Percentiles rank a stretch among this genome's conserved stretches.
These are phyloP conservation scores for Percopsis transmontana DNA, from an alignment of 2,113 vertebrate species.

Conservation along the genomic window DNA sequence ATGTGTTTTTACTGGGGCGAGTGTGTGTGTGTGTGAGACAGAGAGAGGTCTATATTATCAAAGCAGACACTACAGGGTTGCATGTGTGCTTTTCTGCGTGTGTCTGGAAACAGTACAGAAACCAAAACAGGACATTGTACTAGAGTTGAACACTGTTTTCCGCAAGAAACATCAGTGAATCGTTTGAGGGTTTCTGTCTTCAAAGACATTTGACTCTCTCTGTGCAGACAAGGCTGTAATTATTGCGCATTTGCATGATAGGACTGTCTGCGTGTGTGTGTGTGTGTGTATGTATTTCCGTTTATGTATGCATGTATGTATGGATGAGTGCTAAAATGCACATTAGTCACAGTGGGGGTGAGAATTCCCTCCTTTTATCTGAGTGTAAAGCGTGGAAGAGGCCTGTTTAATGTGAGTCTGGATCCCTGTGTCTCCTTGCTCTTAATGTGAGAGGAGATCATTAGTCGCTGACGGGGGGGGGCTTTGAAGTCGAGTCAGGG, in stretches of 20 bases:
- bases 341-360: conserved; percentile 8
- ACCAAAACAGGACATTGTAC: no score
- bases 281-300: conserved; percentile 51
- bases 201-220: conserved; percentile 58
- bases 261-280: conserved; percentile 46
- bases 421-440: conserved; percentile 66
- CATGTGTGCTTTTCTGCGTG: no score
- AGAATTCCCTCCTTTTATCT: conserved; percentile 66
- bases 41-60: not conserved
- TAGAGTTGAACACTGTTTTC: conserved; percentile 8
- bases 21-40: not conserved
- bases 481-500: conserved; percentile 72
- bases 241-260: conserved; percentile 75
- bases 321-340: conserved; percentile 7
- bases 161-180: conserved; percentile 65
- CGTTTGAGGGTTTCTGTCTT: conserved; percentile 66
- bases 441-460: conserved; percentile 72
- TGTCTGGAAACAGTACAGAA: no score
- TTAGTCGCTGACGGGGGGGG: conserved; percentile 67
- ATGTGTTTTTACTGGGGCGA: not conserved
- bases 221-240: conserved; percentile 66
- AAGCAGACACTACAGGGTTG: no score
- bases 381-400: conserved; percentile 50
- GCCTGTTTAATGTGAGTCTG: conserved; percentile 60
- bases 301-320: conserved; percentile 69